These are phyloP conservation scores for Aricia agestis DNA, from an alignment of 1,140 invertebrate species.

Conservation along the genomic window DNA sequence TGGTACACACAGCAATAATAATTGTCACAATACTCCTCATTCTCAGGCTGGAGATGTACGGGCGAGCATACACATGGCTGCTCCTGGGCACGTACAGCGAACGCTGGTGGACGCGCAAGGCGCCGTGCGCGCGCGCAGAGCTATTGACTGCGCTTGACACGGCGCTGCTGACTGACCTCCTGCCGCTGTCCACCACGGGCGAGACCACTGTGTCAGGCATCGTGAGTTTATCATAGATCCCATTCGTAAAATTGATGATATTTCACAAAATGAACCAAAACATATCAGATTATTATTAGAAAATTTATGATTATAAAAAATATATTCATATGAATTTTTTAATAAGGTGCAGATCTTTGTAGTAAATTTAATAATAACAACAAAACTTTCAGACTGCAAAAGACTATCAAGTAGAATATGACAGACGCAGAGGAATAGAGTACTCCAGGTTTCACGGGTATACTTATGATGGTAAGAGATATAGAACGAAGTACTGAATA, in stretches of 20 bases:
- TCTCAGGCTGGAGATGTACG: constrained; percentile 87
- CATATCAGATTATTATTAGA: too few species aligned
- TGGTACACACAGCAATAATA: too few species aligned
- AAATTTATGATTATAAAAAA: too few species aligned
- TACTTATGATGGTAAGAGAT: constrained; percentile 90
- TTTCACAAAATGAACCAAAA: background rate
- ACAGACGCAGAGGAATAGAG: constrained; percentile 84
- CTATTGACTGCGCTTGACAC: constrained; percentile 91
- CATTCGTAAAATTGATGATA: too few species aligned
- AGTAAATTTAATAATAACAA: background rate
- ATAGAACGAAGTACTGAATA: too few species aligned
- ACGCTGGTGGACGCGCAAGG: constrained; percentile 84
- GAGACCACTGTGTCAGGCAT: constrained; percentile 92
- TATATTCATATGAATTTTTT: too few species aligned
- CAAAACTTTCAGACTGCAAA: constrained; percentile 84
- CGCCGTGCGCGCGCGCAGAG: constrained; percentile 85
- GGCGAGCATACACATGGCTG: constrained; percentile 97
- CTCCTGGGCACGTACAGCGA: constrained; percentile 92
- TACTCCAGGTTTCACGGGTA: constrained; percentile 98
- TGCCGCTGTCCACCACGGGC: constrained; percentile 78
- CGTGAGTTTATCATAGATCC: constrained; percentile 79
- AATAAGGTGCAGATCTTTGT: too few species aligned
- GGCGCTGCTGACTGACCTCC: constrained; percentile 87
- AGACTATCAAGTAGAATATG: constrained; percentile 91
- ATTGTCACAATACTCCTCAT: background rate